A percentile compares a stretch with the other conserved stretches of the same genome.
Evolutionary conservation across 2,113 vertebrate species (phyloP).

Genomic region (Macquaria australasica): DNA sequence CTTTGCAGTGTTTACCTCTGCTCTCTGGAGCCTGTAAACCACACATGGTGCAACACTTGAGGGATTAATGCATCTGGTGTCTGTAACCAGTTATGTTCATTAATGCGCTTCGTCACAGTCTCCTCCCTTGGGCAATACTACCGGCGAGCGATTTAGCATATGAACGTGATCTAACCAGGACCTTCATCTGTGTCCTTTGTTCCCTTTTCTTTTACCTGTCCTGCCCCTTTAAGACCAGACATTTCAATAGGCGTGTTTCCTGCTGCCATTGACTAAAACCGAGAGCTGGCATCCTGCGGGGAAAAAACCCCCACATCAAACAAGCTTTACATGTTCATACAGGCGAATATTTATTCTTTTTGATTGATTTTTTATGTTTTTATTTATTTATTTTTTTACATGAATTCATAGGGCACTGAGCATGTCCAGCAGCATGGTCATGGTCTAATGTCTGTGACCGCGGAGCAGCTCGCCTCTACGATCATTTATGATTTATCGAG

Average conservation of each 20-base stretch:
- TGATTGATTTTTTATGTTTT: background rate
- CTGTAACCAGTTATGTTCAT: constrained; percentile 21
- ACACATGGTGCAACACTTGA: background rate
- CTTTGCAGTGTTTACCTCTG: constrained; percentile 39
- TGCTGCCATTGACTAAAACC: constrained; percentile 83
- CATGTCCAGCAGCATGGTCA: background rate
- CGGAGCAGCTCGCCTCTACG: background rate
- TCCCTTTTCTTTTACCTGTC: constrained; percentile 62
- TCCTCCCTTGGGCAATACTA: constrained; percentile 3
- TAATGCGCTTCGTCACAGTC: background rate
- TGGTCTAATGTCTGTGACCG: background rate
- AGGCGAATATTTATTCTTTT: constrained; percentile 14
- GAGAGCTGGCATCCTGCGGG: constrained; percentile 74
- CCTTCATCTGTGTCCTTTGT: constrained; percentile 73
- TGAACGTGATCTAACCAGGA: background rate
- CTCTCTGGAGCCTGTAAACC: constrained; percentile 12
- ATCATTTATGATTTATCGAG: constrained; percentile 55
- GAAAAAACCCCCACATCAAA: constrained; percentile 38
- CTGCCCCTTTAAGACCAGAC: constrained; percentile 86
- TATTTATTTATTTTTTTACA: background rate
- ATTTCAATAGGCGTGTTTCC: constrained; percentile 87
- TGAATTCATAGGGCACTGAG: background rate
- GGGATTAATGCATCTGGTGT: constrained; percentile 10
- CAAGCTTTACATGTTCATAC: constrained; percentile 23
- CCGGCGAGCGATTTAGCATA: constrained; percentile 8